Conservation (phyloP, 2,113 vertebrate species). For the Neolamprologus variostigma region DNA sequence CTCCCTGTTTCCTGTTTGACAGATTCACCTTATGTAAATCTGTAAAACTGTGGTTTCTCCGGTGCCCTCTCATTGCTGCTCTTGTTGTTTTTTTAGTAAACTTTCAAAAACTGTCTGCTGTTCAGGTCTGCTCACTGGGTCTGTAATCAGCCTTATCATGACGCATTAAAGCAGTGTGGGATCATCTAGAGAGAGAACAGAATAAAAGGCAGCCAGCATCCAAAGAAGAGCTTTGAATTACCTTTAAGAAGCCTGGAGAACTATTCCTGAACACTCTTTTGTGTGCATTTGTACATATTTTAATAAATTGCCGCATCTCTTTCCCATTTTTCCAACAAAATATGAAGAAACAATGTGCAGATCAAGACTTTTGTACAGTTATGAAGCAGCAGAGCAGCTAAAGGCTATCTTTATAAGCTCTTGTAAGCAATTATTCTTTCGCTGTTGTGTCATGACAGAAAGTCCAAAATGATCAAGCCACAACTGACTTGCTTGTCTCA, state of each 20-base stretch:
- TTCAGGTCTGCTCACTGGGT: not conserved
- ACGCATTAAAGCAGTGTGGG: not conserved
- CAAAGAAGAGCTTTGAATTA: not conserved
- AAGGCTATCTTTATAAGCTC: not conserved
- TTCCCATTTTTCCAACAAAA: not conserved
- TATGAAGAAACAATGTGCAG: not conserved
- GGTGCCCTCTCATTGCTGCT: not conserved
- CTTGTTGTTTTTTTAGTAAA: not conserved
- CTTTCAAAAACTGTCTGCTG: not conserved
- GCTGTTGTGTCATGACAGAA: not conserved
- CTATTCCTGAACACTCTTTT: not conserved
- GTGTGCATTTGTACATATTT: not conserved
- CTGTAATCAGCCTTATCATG: not conserved
- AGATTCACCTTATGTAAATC: not conserved
- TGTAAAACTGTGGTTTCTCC: not conserved
- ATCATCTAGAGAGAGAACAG: not conserved
- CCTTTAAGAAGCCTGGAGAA: not conserved
- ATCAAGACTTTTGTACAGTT: not conserved
- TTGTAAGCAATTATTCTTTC: not conserved
- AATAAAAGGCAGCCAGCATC: not conserved
- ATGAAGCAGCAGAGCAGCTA: not conserved
- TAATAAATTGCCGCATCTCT: not conserved
- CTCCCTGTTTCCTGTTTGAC: not conserved
- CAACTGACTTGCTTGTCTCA: not conserved
- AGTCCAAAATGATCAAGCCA: not conserved